Percentiles rank a stretch among this genome's conserved stretches.
Evolutionary conservation across 2,113 vertebrate genomes (phyloP).

Genomic region (Vireo altiloquus): DNA sequence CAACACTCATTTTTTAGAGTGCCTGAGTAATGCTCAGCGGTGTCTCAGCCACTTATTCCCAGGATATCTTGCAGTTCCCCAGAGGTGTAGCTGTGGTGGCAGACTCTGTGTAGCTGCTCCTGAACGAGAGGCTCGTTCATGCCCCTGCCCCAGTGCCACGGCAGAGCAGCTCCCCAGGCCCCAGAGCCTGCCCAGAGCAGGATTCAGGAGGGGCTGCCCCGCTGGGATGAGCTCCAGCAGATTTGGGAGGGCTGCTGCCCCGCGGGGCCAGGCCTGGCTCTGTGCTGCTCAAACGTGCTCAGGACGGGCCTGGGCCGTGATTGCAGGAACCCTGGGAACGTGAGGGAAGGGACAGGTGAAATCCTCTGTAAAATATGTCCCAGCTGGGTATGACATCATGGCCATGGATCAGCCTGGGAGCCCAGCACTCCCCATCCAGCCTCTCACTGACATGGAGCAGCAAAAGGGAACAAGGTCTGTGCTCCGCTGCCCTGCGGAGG

Average conservation of each 20-base stretch:
- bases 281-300: neutral
- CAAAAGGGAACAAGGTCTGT: neutral
- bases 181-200: neutral
- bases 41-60: neutral
- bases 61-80: fast-evolving
- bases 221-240: fast-evolving
- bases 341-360: neutral
- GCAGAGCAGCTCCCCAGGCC: neutral
- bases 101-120: neutral
- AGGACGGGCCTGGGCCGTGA: neutral
- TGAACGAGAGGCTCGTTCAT: neutral
- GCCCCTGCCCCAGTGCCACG: neutral
- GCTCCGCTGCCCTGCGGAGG: neutral
- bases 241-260: fast-evolving
- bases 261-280: neutral
- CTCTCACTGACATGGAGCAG: neutral
- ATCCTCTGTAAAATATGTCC: neutral
- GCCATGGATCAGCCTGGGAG: neutral
- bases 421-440: neutral
- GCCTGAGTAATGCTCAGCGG: neutral
- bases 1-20: neutral
- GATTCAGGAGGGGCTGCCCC: neutral
- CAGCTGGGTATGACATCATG: neutral
- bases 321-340: neutral
- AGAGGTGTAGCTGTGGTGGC: neutral